phyloP scores from a whole-genome alignment of 2,888 invertebrate genomes.

The Acanthacorydalis orientalis region DNA sequence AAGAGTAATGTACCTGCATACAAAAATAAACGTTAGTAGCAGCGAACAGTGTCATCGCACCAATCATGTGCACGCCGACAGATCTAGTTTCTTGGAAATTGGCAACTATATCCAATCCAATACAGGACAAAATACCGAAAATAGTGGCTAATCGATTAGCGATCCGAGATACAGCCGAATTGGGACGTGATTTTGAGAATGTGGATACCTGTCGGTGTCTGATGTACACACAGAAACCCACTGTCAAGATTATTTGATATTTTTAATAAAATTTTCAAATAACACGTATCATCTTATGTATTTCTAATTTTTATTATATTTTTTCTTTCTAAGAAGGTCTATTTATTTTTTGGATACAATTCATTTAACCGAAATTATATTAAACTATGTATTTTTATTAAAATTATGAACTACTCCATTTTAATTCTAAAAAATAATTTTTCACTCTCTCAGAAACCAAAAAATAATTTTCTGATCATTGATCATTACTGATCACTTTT shows the following conservation, averaged over 20 bases:
- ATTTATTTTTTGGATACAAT: too few species aligned
- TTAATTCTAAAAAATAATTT: too few species aligned
- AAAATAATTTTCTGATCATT: too few species aligned
- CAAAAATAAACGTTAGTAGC: constrained; percentile 35
- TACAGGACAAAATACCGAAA: constrained; percentile 30
- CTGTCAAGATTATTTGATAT: constrained; percentile 20
- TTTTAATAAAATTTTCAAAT: too few species aligned
- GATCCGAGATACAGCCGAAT: constrained; percentile 13
- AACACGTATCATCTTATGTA: too few species aligned
- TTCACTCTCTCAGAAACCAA: too few species aligned
- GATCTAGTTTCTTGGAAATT: constrained; percentile 43
- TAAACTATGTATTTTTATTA: too few species aligned
- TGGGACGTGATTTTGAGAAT: constrained; percentile 17
- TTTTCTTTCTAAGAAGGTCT: too few species aligned
- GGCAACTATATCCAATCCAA: constrained; percentile 39
- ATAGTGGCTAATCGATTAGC: constrained; percentile 24
- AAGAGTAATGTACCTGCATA: constrained; percentile 27
- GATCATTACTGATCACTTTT: too few species aligned
- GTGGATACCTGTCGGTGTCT: constrained; percentile 33
- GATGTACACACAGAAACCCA: constrained; percentile 33
- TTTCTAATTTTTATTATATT: too few species aligned
- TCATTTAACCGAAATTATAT: too few species aligned
- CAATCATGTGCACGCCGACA: constrained; percentile 33
- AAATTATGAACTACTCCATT: too few species aligned
- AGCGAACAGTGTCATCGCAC: constrained; percentile 38